Base-by-base conservation (phyloP, 1,140 invertebrate genomes). In the Apis cerana region DNA sequence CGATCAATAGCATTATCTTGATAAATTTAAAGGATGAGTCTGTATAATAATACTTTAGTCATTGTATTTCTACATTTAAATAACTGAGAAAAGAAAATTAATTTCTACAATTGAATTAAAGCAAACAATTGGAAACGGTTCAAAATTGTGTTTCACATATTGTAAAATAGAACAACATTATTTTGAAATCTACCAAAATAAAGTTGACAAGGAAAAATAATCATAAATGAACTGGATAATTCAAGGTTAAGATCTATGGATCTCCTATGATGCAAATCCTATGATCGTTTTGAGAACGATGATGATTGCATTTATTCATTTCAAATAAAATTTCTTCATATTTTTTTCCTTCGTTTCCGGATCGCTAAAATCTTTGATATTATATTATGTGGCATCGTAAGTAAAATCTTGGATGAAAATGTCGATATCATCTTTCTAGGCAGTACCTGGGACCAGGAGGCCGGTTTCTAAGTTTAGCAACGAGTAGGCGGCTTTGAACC, bases 381-480 rank as follows among this genome's bases (percentile, higher is more conserved):
- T 72, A 52, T 17, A 64, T 64, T 67, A 54, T 33, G 27, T 50
- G 13, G 48, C 77, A 59, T 27, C 58, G 59, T 77, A 65, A 50
- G 59, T 70, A 78, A 68, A 80, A 82, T 77, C 69, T 89, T 85
- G 69, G 83, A 88, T 82, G 89, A 92, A 92, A 92, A 92, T 87
- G 89, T 90, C 90, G 90, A 93, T 92, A 91, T 93, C 87, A 89
- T 91, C 86, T 87, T 88, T 82, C 81, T 90, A 89, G 89, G 82
- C 87, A 81, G 82, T 89, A 92, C 87, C 91, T 93, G 92, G 90
- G 91, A 90, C 90, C 48, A 68, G 69, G 71, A 91, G 91, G 90
- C 82, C 91, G 90, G 87, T 84, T 85, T 92, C 93, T 93, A 93
- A 93, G 89, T 93, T 92, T 93, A 93, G 92, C 90, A 83, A 58